Conservation (phyloP, 2,888 invertebrate species). For the Ectemnius continuus region DNA sequence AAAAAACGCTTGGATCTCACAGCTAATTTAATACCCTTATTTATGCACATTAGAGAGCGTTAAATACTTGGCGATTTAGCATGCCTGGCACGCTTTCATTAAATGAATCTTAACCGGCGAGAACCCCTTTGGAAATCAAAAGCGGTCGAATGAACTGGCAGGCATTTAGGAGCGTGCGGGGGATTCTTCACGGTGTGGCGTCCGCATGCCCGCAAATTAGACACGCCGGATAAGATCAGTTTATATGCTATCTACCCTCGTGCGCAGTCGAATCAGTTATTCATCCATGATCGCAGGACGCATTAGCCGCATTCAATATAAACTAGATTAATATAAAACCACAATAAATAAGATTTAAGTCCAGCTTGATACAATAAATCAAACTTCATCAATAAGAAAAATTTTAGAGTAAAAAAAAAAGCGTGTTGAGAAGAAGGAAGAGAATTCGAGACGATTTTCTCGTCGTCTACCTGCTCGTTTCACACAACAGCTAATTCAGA, state of each 20-base stretch:
- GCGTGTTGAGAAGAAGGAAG: too few relatives aligned
- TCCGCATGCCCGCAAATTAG: conserved; percentile 66
- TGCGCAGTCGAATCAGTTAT: conserved; percentile 32
- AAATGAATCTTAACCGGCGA: background rate
- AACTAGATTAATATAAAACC: background rate
- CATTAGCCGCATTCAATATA: conserved; percentile 20
- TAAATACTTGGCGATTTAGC: conserved; percentile 70
- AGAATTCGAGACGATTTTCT: too few relatives aligned
- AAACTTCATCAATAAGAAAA: too few relatives aligned
- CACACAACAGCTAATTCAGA: background rate
- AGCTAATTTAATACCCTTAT: too few relatives aligned
- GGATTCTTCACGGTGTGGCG: conserved; percentile 67
- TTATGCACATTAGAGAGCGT: conserved; percentile 61
- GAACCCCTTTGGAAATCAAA: conserved; percentile 64
- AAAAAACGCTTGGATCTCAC: too few relatives aligned
- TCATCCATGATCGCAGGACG: conserved; percentile 38
- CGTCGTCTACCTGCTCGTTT: conserved; percentile 58
- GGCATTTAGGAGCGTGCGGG: conserved; percentile 61
- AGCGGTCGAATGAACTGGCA: conserved; percentile 61
- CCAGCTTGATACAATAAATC: too few relatives aligned
- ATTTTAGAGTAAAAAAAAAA: too few relatives aligned
- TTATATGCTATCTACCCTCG: conserved; percentile 30
- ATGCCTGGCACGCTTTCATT: conserved; percentile 62
- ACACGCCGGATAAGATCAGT: conserved; percentile 56
- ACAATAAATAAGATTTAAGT: background rate